Conservation (phyloP, 1,140 invertebrate species). For the Danaus melanippus region DNA sequence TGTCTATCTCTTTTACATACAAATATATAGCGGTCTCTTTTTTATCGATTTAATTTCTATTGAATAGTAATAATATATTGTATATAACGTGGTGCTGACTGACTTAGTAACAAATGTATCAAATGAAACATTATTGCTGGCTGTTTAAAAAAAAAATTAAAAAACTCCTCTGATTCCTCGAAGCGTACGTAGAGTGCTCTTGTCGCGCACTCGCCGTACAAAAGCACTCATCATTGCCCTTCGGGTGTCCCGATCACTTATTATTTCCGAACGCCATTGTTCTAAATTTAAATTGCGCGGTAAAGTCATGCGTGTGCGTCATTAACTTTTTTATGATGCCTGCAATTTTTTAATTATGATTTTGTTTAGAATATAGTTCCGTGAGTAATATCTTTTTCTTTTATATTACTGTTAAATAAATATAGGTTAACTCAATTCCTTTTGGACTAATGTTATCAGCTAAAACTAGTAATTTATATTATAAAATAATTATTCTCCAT, state of each 20-base stretch:
- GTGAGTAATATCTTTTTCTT: too few relatives aligned
- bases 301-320: constrained; percentile 32
- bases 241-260: constrained; percentile 52
- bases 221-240: constrained; percentile 51
- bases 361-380: too few relatives aligned
- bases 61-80: too few relatives aligned
- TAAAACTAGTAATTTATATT: too few relatives aligned
- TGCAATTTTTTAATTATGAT: constrained; percentile 2
- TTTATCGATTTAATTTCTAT: too few relatives aligned
- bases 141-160: constrained; percentile 4
- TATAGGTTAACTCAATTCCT: too few relatives aligned
- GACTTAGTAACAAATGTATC: not conserved
- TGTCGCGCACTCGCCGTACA: constrained; percentile 36
- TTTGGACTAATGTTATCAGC: too few relatives aligned
- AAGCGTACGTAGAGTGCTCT: constrained; percentile 43
- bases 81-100: not conserved
- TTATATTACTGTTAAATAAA: too few relatives aligned
- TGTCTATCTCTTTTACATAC: too few relatives aligned
- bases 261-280: constrained; percentile 49
- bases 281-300: constrained; percentile 45
- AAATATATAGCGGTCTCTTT: too few relatives aligned
- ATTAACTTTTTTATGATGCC: constrained; percentile 23
- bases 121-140: constrained; percentile 2
- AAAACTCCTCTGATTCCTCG: constrained; percentile 25
- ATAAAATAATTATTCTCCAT: too few relatives aligned